Conservation (phyloP, 2,797 vertebrate species). For the Melanotaenia trifasciata region DNA sequence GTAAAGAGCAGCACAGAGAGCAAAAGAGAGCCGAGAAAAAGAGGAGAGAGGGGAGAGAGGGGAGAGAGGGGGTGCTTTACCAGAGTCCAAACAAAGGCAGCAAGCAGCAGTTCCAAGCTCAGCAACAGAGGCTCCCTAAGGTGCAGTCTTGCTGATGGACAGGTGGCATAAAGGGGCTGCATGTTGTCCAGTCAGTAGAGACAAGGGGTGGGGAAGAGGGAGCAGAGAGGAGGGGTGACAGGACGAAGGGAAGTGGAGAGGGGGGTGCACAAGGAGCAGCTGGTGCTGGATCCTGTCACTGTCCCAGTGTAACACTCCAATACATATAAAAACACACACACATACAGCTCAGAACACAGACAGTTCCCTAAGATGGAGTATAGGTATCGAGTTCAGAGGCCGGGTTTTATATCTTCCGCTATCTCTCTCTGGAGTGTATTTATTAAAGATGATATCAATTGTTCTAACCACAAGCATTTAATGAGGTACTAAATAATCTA, state of each 20-base stretch:
- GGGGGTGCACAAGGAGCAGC: conserved; percentile 76
- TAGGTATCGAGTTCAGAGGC: conserved; percentile 67
- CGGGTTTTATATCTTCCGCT: conserved; percentile 53
- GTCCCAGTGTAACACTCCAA: conserved; percentile 71
- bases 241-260: background rate
- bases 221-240: conserved; percentile 7
- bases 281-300: conserved; percentile 80
- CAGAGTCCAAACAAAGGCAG: conserved; percentile 77
- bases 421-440: conserved; percentile 72
- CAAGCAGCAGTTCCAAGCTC: conserved; percentile 61
- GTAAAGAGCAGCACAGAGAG: conserved; percentile 67
- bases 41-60: conserved; percentile 11
- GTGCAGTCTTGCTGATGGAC: conserved; percentile 80
- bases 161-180: conserved; percentile 82
- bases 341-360: conserved; percentile 61
- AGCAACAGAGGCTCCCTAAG: conserved; percentile 77
- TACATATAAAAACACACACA: conserved; percentile 55
- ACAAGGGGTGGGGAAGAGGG: conserved; percentile 61
- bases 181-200: conserved; percentile 79
- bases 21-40: conserved; percentile 43
- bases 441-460: conserved; percentile 82
- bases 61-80: conserved; percentile 30
- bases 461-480: conserved; percentile 77
- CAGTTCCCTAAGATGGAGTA: conserved; percentile 38
- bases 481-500: conserved; percentile 75